These are phyloP conservation scores for Diachrysia chrysitis DNA, from an alignment of 2,888 invertebrate species.

Conservation along the genomic window DNA sequence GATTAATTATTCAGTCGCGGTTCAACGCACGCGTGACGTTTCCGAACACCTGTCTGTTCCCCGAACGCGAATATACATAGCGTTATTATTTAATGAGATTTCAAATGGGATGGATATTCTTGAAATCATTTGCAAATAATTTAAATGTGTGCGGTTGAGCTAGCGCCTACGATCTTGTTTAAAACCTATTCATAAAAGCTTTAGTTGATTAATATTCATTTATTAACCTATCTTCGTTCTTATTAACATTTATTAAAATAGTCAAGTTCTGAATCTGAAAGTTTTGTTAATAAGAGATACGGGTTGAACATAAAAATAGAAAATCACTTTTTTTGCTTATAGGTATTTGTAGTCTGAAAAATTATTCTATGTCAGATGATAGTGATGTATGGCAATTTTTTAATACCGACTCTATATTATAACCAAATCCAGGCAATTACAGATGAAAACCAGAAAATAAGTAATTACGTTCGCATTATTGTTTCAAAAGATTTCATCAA, in stretches of 20 bases:
- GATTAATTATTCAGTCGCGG: constrained; percentile 50
- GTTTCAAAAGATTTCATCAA: constrained; percentile 53
- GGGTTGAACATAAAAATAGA: neutral
- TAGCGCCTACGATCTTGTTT: constrained; percentile 18
- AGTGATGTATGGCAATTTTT: too few relatives aligned
- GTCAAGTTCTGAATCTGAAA: neutral
- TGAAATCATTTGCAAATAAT: constrained; percentile 43
- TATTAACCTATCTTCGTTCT: neutral
- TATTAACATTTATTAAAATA: neutral
- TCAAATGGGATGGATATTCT: constrained; percentile 44
- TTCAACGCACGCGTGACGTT: constrained; percentile 55
- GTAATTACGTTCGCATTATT: constrained; percentile 38
- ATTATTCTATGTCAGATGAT: too few relatives aligned
- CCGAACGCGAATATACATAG: constrained; percentile 43
- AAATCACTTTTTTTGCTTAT: too few relatives aligned
- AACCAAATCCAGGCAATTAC: constrained; percentile 28
- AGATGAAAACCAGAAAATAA: constrained; percentile 28
- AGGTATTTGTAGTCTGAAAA: too few relatives aligned
- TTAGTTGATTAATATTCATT: neutral
- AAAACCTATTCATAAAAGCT: neutral
- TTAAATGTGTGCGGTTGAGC: constrained; percentile 15
- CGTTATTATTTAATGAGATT: constrained; percentile 55
- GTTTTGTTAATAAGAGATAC: neutral
- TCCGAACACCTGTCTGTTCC: constrained; percentile 45
- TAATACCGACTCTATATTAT: too few relatives aligned